These are phyloP conservation scores for Fragum sueziense DNA, from an alignment of 2,888 invertebrate species.

Conservation along the genomic window DNA sequence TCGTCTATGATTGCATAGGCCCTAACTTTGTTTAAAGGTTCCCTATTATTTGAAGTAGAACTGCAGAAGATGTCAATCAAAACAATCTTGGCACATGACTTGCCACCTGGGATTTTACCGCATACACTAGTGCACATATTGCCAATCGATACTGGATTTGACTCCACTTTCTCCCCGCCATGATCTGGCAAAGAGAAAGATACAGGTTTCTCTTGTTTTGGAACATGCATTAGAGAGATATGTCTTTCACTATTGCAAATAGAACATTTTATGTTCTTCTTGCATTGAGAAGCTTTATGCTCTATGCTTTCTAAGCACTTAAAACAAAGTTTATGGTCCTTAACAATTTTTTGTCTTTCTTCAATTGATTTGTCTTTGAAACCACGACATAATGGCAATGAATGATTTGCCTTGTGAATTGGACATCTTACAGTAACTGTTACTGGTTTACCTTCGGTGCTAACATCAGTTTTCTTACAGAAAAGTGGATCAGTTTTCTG, in stretches of 20 bases:
- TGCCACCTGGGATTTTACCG: neutral
- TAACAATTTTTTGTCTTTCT: constrained; percentile 13
- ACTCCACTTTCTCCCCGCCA: constrained; percentile 27
- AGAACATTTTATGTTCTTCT: neutral
- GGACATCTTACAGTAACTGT: neutral
- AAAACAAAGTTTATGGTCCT: constrained; percentile 11
- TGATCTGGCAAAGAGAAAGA: neutral
- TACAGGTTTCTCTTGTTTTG: neutral
- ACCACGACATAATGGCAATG: neutral
- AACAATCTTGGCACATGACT: constrained; percentile 35
- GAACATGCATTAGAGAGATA: neutral
- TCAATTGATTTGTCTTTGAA: neutral
- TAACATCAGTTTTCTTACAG: neutral
- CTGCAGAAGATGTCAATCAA: constrained; percentile 16
- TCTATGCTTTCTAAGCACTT: neutral
- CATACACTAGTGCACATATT: constrained; percentile 21
- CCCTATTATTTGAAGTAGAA: neutral
- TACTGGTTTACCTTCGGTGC: neutral
- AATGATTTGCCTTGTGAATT: constrained; percentile 15
- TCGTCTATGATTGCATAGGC: constrained; percentile 32
- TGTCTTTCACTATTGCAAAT: constrained; percentile 10
- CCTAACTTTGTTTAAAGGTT: neutral
- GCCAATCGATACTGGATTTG: neutral
- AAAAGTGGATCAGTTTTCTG: neutral
- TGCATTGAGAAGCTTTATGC: neutral